These are phyloP conservation scores for Grapholita molesta DNA, from an alignment of 1,140 invertebrate genomes.

Conservation along the genomic window DNA sequence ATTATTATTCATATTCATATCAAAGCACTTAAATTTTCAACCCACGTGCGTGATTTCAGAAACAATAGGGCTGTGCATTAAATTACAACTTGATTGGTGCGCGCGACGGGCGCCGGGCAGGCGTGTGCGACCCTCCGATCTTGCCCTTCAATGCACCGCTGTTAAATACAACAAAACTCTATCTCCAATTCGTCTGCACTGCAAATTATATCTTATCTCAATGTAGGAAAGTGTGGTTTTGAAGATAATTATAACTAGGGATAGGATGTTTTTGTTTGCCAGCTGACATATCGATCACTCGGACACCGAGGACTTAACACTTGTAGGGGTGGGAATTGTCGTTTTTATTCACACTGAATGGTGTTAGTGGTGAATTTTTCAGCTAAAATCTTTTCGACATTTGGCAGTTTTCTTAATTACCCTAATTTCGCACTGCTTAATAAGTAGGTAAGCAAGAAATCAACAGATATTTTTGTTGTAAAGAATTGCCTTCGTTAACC, in stretches of 20 bases:
- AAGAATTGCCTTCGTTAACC: too few relatives aligned
- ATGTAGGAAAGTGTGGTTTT: not conserved
- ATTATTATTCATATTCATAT: conserved; percentile 15
- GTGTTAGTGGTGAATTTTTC: not conserved
- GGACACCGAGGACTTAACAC: conserved; percentile 40
- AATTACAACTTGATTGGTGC: conserved; percentile 46
- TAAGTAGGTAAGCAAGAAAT: too few relatives aligned
- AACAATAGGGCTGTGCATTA: conserved; percentile 39
- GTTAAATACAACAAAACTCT: conserved; percentile 17
- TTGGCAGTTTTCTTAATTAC: not conserved
- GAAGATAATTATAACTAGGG: not conserved
- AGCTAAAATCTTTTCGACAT: not conserved
- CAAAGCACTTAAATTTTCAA: conserved; percentile 13
- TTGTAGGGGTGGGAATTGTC: conserved; percentile 4
- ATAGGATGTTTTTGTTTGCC: not conserved
- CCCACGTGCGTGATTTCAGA: conserved; percentile 23
- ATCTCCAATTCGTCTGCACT: conserved; percentile 2
- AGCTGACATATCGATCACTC: conserved; percentile 54
- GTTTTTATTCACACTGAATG: not conserved
- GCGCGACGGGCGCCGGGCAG: conserved; percentile 44
- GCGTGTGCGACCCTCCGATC: conserved; percentile 27
- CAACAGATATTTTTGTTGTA: too few relatives aligned
- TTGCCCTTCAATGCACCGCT: conserved; percentile 27
- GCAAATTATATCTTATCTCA: conserved; percentile 25
- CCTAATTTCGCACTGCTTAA: not conserved